phyloP scores from a whole-genome alignment of 2,113 vertebrate genomes.

The Labeo rohita region DNA sequence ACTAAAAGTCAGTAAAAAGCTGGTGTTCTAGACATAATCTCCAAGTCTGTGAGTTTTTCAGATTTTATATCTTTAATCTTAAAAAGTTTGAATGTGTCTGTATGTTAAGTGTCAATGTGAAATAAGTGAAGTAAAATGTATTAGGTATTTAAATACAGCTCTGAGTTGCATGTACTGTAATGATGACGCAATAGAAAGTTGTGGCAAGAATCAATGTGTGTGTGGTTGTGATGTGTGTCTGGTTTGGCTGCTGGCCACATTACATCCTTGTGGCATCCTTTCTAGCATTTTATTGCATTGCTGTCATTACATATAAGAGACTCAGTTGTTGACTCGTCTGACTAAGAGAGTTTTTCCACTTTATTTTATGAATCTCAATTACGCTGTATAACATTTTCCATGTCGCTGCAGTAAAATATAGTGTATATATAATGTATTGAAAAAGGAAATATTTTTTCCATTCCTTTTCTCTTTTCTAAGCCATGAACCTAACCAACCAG shows the following conservation, averaged over 20 bases:
- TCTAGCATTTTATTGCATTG: conserved; percentile 44
- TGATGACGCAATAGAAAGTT: conserved; percentile 27
- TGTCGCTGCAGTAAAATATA: background rate
- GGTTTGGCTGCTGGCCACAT: conserved; percentile 45
- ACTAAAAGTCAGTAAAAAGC: background rate
- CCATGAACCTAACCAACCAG: background rate
- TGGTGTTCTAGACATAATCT: background rate
- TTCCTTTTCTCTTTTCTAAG: background rate
- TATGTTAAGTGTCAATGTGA: background rate
- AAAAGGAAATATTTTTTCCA: background rate
- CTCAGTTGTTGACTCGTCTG: background rate
- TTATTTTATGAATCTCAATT: background rate
- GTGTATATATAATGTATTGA: background rate
- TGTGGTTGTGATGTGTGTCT: conserved; percentile 9
- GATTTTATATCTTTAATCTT: no score
- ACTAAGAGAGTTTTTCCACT: background rate
- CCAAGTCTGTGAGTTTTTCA: background rate
- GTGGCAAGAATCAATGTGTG: conserved; percentile 20
- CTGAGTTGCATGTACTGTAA: background rate
- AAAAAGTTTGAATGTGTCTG: background rate
- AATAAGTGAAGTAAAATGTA: no score
- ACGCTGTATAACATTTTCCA: background rate
- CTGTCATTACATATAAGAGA: background rate
- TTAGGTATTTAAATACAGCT: background rate
- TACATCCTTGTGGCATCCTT: conserved; percentile 42